Evolutionary conservation across 2,888 invertebrate species (phyloP).

Genomic region (Rhyacophila evoluta): DNA sequence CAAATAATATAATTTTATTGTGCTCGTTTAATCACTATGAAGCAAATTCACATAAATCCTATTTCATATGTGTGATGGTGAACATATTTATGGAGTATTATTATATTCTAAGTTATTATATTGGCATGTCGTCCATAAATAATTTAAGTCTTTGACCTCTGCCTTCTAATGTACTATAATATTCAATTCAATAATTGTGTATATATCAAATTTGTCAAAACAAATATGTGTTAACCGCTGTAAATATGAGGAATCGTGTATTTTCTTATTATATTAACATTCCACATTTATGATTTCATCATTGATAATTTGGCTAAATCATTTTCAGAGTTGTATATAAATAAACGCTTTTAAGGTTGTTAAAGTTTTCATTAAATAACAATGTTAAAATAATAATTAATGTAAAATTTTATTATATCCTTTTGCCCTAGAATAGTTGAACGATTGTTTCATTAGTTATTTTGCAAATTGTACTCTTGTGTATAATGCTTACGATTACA

Average conservation of each 20-base stretch:
- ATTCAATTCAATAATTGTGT: constrained; percentile 1
- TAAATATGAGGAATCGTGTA: constrained; percentile 6
- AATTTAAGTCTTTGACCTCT: background rate
- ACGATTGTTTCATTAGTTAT: constrained; percentile 9
- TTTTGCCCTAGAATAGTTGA: background rate
- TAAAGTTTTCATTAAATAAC: constrained; percentile 6
- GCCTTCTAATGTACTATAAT: constrained; percentile 1
- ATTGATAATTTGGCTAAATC: background rate
- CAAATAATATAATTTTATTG: background rate
- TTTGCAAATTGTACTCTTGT: constrained; percentile 16
- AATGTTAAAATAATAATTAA: background rate
- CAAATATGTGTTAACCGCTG: background rate
- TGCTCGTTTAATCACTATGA: background rate
- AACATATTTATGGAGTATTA: constrained; percentile 18
- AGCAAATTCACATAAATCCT: background rate
- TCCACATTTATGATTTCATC: constrained; percentile 15
- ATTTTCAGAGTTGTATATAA: constrained; percentile 12
- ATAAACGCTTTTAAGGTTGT: constrained; percentile 9
- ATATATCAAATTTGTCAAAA: background rate
- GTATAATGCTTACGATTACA: background rate
- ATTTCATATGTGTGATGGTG: background rate
- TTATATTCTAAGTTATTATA: constrained; percentile 16
- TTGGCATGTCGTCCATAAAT: background rate
- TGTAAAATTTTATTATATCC: background rate
- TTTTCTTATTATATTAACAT: background rate